Conservation (phyloP, 92 coral and sea anemone genomes). For the Hydrozoanthus gracilis region DNA sequence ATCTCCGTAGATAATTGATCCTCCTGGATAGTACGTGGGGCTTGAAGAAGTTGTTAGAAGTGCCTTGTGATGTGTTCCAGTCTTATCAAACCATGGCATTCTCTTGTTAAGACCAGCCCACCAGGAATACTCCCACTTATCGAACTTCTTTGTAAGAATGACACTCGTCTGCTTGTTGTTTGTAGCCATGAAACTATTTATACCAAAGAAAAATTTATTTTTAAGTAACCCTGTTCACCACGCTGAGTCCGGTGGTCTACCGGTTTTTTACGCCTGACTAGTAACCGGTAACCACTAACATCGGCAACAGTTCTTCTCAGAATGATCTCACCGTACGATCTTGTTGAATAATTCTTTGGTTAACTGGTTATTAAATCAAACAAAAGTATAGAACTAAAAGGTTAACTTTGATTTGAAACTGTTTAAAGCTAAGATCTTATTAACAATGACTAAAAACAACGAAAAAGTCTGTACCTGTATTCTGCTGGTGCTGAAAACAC, state of each 20-base stretch:
- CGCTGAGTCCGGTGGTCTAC: too few species aligned
- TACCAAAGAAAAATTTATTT: neutral
- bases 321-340: too few species aligned
- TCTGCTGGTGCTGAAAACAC: slow-evolving; percentile 60
- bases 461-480: slow-evolving; percentile 44
- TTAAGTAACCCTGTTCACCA: neutral
- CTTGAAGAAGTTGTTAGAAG: slow-evolving; percentile 66
- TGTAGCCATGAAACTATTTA: slow-evolving; percentile 70
- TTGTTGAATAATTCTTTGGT: too few species aligned
- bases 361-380: too few species aligned
- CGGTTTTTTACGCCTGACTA: too few species aligned
- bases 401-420: neutral
- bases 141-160: slow-evolving; percentile 57
- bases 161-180: slow-evolving; percentile 65
- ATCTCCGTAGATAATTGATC: slow-evolving; percentile 79
- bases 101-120: slow-evolving; percentile 61
- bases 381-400: neutral
- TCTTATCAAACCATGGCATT: slow-evolving; percentile 79
- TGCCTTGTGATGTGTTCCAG: slow-evolving; percentile 63
- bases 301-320: too few species aligned
- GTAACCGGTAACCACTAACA: too few species aligned
- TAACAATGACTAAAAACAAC: neutral
- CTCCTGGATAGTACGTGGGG: slow-evolving; percentile 71
- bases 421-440: neutral
- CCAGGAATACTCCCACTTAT: slow-evolving; percentile 74